These are phyloP conservation scores for Drosophila kanapiae DNA, from an alignment of 1,140 invertebrate genomes.

Conservation along the genomic window DNA sequence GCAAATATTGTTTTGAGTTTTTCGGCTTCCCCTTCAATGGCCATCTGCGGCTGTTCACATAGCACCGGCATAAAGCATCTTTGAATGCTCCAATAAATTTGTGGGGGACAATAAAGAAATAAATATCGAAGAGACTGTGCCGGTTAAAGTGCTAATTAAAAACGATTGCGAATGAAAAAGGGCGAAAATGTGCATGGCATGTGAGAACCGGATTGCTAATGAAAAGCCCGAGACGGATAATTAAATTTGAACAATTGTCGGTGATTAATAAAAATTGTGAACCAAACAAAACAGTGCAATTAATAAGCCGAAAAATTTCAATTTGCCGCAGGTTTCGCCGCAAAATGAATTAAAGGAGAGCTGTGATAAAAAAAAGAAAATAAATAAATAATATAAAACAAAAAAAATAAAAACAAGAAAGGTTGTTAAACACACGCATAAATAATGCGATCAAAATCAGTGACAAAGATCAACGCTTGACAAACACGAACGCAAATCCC, in stretches of 20 bases:
- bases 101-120: conserved; percentile 12
- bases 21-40: conserved; percentile 33
- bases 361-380: conserved; percentile 28
- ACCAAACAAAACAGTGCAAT: conserved; percentile 52
- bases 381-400: not conserved
- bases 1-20: conserved; percentile 40
- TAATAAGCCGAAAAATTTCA: conserved; percentile 45
- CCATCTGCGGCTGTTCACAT: conserved; percentile 41
- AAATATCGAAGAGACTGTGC: conserved; percentile 12
- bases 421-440: conserved; percentile 33
- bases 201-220: conserved; percentile 44
- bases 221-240: conserved; percentile 39
- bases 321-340: conserved; percentile 37
- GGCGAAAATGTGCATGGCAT: conserved; percentile 20
- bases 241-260: conserved; percentile 45
- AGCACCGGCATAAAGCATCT: conserved; percentile 25
- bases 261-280: conserved; percentile 48
- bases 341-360: conserved; percentile 51
- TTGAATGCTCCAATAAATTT: conserved; percentile 35
- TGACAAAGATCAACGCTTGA: conserved; percentile 50
- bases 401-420: conserved; percentile 2
- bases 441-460: conserved; percentile 51
- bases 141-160: conserved; percentile 35
- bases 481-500: conserved; percentile 30
- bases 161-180: conserved; percentile 31